Percentiles rank a stretch among this genome's conserved stretches.
Conservation (phyloP, 2,113 vertebrate genomes). For the Oriolus oriolus region DNA sequence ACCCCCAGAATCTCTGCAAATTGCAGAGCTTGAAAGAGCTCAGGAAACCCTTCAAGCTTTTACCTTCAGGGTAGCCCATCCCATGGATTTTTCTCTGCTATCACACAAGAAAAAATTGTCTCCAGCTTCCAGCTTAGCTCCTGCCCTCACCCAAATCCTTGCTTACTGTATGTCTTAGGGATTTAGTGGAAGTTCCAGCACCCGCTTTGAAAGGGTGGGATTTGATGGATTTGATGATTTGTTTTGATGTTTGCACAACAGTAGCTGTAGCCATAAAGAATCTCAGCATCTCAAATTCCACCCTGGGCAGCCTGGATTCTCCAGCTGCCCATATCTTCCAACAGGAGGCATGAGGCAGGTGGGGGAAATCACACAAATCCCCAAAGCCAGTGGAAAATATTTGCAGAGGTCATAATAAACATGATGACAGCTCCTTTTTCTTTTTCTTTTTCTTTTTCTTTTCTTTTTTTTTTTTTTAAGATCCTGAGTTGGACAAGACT, state of each 20-base stretch:
- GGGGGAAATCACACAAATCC: not conserved
- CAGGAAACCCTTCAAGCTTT: not conserved
- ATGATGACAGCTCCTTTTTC: rapidly evolving
- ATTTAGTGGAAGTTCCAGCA: not conserved
- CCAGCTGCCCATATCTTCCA: not conserved
- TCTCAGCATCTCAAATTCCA: not conserved
- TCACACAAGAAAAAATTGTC: not conserved
- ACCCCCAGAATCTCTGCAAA: not conserved
- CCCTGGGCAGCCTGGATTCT: not conserved
- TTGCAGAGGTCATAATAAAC: not conserved
- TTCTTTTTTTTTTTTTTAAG: no score
- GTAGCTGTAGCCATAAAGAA: not conserved
- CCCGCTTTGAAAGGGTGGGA: not conserved
- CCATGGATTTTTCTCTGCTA: not conserved
- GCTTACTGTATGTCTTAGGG: not conserved
- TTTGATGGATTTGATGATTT: not conserved
- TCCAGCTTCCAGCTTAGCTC: not conserved
- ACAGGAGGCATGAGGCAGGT: no score
- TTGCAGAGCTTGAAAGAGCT: not conserved
- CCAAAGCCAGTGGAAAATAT: not conserved
- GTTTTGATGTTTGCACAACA: not conserved
- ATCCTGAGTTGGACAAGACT: not conserved
- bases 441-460: no score
- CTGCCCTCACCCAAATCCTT: not conserved
- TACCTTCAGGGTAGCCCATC: not conserved